A percentile compares a stretch with the other conserved stretches of the same genome.
Conservation (phyloP, 2,888 invertebrate species). For the Celastrina argiolus region DNA sequence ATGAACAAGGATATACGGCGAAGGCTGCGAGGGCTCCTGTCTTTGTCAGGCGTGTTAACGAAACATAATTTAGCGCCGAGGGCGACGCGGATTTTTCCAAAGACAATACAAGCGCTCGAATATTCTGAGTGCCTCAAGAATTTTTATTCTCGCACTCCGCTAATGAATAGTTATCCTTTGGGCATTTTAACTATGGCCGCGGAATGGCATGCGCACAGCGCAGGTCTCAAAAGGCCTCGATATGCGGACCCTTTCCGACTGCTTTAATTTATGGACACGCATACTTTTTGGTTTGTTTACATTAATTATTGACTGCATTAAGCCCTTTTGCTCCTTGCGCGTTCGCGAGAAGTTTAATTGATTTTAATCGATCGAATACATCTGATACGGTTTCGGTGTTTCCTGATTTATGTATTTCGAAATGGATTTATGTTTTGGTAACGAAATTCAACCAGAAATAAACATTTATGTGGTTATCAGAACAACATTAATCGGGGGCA, state of each 20-base stretch:
- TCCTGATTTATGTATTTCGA: neutral
- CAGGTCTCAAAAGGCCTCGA: conserved; percentile 76
- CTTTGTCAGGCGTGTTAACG: conserved; percentile 49
- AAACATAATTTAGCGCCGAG: conserved; percentile 68
- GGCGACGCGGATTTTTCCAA: conserved; percentile 67
- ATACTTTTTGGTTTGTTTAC: conserved; percentile 62
- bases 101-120: conserved; percentile 74
- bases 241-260: conserved; percentile 73
- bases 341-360: conserved; percentile 10
- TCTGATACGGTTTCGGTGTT: conserved; percentile 7
- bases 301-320: conserved; percentile 66
- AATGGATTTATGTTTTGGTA: neutral
- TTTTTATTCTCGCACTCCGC: conserved; percentile 76
- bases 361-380: conserved; percentile 16
- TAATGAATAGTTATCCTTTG: conserved; percentile 78
- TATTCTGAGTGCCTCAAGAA: conserved; percentile 74
- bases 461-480: neutral
- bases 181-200: conserved; percentile 76
- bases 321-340: conserved; percentile 33
- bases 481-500: too few relatives aligned
- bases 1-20: conserved; percentile 58
- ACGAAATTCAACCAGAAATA: neutral
- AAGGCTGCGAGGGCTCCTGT: conserved; percentile 38
- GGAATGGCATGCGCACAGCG: conserved; percentile 77
- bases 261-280: conserved; percentile 68